Evolutionary conservation across 2,888 invertebrate genomes (phyloP), one percentile per base, ranked within the genome.

Genomic region (Hirtodrosophila trivittata): DNA sequence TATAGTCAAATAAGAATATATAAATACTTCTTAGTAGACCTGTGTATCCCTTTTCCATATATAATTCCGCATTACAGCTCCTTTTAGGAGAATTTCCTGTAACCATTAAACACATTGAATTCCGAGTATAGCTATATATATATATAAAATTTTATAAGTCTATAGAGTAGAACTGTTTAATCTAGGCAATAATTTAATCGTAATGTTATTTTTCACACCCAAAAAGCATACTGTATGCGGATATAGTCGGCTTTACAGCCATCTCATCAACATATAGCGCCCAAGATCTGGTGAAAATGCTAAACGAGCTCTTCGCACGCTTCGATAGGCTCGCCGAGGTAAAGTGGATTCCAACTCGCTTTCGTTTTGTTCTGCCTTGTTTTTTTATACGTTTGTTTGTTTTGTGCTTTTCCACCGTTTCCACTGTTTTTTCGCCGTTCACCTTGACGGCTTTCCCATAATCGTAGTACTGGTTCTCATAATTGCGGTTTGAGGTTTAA

Each of bases 181-280:
- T 18, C 14, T n/a, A n/a, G 9, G 13, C 45, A 42, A 47, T 42
- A 60, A 42, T 66, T 28, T 56, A 75, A 69, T 66, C 62, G 64
- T 66, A 49, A 73, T 56, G 46, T 65, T 59, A 41, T 54, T 51
- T 76, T 66, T 55, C 55, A 16, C 58, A 62, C 70, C 58, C 66
- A 52, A 26, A 55, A 69, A 97, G 97, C 91, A 98, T 98, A 89
- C 93, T 98, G 71, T 98, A 98, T 91, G 98, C 98, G 18, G 98
- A 98, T 92, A 98, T 98, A 90, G 98, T 98, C 50, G 98, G 98
- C 50, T 98, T 98, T 91, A 98, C 98, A 3, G 97, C 97, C 50
- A 97, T 98, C 80, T 97, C 97, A 1, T 97, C 97, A 10, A 97
- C 97, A 5, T 97, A 97, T 91, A 97, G 97, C 51, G 98, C 98